A percentile compares a stretch with the other conserved stretches of the same genome.
phyloP scores from a whole-genome alignment of 1,140 invertebrate genomes.

The Lamellibrachia luymesi region DNA sequence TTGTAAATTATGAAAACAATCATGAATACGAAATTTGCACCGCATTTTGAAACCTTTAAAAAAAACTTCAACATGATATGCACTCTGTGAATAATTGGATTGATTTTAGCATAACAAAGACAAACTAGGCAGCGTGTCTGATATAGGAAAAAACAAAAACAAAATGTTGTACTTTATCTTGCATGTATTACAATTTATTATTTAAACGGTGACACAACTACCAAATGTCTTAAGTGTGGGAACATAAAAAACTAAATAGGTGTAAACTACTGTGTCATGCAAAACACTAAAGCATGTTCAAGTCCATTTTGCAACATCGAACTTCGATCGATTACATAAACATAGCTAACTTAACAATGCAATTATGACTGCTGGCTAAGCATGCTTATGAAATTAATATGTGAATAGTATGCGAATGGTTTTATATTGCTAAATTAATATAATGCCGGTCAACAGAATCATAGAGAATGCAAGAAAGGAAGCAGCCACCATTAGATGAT shows the following conservation, averaged over 20 bases:
- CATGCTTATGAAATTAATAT: too few species aligned
- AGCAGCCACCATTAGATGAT: too few species aligned
- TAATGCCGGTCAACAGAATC: background rate
- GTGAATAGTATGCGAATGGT: background rate
- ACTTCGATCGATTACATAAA: background rate
- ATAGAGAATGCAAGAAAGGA: background rate
- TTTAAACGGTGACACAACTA: background rate
- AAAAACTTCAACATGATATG: too few species aligned
- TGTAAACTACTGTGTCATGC: background rate
- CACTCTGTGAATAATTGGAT: too few species aligned
- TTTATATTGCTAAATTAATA: background rate
- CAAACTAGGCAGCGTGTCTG: too few species aligned
- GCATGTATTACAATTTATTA: background rate
- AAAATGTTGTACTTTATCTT: background rate
- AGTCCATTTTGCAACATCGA: too few species aligned
- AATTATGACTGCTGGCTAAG: background rate
- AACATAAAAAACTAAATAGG: background rate
- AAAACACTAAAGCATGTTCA: background rate
- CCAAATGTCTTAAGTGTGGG: background rate
- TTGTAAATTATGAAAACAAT: too few species aligned
- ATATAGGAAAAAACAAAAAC: background rate
- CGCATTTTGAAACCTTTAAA: too few species aligned
- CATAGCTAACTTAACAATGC: background rate
- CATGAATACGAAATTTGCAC: too few species aligned
- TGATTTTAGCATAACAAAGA: too few species aligned